Evolutionary conservation across 2,797 vertebrate species (phyloP), one percentile per base, ranked within the genome.

Genomic region (Dicrostonyx torquatus): DNA sequence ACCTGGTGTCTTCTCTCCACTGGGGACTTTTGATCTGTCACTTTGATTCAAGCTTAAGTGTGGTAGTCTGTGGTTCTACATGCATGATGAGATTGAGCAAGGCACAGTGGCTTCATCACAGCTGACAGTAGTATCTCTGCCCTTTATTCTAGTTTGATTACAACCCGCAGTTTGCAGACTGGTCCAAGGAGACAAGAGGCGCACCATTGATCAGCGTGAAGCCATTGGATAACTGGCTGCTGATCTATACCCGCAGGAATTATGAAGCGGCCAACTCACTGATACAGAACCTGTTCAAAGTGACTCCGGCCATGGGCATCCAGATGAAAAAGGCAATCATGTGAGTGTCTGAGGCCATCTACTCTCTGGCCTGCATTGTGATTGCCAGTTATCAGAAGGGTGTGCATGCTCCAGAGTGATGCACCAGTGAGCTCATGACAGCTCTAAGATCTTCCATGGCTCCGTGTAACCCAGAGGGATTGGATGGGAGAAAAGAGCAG

Each of bases 171-270:
- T 77, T 95, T 12, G 99, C 99, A 13, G 99, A 99, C 82, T 99
- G 99, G 99, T 96, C 99, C n/a, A 99, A 96, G 97, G 99, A 99
- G 95, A 99, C 98, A 29, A 98, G 99, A 37, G 99, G 99, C 0
- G 11, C 98, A 0, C 98, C 98, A 0, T 87, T 99, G 89, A 99
- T 99, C 78, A 98, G 86, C 0, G 91, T 98, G 17, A 98, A 98
- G 79, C 98, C 98, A 0, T 79, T 99, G 75, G 98, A 99, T 4
- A 99, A 98, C 97, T 99, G 99, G 99, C n/a, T 99, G 14, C 12
- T 99, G 64, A 80, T 99, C 83, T 98, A 98, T 96, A 98, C 99
- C 0, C 98, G 98, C 1, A 99, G 99, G 9, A 99, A 99, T 76
- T 76, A 91, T 1, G 99, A 98, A 0, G 97, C 98, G 24, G 99